Base-by-base conservation (phyloP, 2,797 vertebrate species). In the Corythornis leucogaster region DNA sequence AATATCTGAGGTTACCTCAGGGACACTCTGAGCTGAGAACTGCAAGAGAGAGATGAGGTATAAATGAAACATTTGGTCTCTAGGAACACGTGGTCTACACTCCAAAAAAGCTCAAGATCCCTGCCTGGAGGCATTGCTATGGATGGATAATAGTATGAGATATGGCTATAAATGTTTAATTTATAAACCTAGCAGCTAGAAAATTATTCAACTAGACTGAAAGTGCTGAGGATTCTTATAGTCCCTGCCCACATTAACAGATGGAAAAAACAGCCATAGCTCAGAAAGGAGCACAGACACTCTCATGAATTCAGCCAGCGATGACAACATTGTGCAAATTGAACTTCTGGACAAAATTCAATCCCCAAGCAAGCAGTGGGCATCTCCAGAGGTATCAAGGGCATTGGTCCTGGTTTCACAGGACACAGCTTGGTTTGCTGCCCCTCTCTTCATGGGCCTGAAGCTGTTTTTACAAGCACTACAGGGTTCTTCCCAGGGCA, bases 171-270 rank as follows among this genome's bases (percentile, higher is more conserved):
- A 84, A 90, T 90, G 85, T 93, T 94, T 92, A 75, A 76, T 85
- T 95, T 90, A 93, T 92, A 92, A 87, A 90, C 67, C 91, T 76
- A 93, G 91, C 57, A 94, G 92, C 77, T 88, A 91, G 30, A 63
- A 95, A 95, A 93, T 93, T 88, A 92, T 93, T 95, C 87, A 94
- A 67, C 84, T 66, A 90, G 89, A 94, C 58, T 89, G 73, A 69
- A 94, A 86, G 61, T 24, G 35, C 83, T 64, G 87, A 82, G 88
- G 87, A 95, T 93, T 94, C 95, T 86, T 95, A 94, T 64, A 96
- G 85, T 62, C 38, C 38, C 88, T 94, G 90, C 73, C 74, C 88
- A 90, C 45, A 74, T 51, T 63, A 93, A 82, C 70, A 93, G 91
- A 94, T 71, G 78, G 80, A 95, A 93, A 86, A 46, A 84, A 45